phyloP scores from a whole-genome alignment of 2,113 vertebrate species.

The Struthio camelus region DNA sequence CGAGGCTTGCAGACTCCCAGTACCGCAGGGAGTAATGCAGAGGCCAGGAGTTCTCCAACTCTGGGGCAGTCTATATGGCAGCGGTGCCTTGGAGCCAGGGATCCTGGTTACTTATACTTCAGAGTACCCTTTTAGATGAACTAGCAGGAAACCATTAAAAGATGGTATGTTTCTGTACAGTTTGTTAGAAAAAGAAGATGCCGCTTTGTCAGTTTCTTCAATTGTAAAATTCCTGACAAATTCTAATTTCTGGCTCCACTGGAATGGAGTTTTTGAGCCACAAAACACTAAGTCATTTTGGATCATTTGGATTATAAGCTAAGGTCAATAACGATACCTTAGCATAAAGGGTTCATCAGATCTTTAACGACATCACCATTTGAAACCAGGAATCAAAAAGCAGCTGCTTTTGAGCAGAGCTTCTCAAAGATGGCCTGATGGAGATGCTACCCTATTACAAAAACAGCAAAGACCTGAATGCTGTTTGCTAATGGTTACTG shows the following conservation, averaged over 20 bases:
- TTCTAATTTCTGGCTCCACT: not conserved
- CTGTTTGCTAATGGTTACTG: not conserved
- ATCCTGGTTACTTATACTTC: not conserved
- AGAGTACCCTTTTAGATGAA: not conserved
- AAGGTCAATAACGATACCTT: not conserved
- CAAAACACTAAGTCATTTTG: not conserved
- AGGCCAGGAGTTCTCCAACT: not conserved
- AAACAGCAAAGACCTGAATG: not conserved
- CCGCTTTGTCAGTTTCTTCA: not conserved
- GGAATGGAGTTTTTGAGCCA: not conserved
- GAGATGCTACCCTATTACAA: not conserved
- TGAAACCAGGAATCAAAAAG: not conserved
- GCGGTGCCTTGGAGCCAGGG: not conserved
- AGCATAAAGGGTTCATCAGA: not conserved
- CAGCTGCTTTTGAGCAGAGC: not conserved
- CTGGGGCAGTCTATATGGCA: not conserved
- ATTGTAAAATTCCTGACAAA: not conserved
- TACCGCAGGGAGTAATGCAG: not conserved
- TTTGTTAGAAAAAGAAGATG: too few relatives aligned
- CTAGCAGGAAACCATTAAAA: not conserved
- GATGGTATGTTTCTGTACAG: not conserved
- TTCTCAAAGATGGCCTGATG: not conserved
- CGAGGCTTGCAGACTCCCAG: not conserved
- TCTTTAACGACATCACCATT: not conserved
- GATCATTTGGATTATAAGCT: not conserved